These are phyloP conservation scores for Enteromius thamalakanensis DNA, from an alignment of 2,797 vertebrate genomes.

Conservation along the genomic window DNA sequence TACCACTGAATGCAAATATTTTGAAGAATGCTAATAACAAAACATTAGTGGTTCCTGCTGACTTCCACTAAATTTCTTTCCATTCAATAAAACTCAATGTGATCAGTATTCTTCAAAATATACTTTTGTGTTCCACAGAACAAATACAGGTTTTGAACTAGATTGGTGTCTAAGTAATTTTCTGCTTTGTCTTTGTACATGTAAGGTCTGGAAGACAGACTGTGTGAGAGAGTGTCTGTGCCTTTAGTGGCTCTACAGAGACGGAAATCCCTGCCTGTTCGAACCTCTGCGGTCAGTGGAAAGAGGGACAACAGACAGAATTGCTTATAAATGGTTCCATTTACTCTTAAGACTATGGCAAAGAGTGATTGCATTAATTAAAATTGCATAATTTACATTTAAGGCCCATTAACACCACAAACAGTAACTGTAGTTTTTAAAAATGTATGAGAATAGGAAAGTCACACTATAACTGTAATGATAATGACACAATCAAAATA, in stretches of 20 bases:
- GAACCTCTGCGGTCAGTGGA: conserved; percentile 50
- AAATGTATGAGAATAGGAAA: neutral
- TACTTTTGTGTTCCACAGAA: neutral
- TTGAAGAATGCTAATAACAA: neutral
- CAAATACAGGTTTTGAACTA: neutral
- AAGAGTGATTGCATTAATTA: neutral
- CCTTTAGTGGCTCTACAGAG: conserved; percentile 56
- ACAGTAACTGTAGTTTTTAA: neutral
- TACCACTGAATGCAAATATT: neutral
- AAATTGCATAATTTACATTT: neutral
- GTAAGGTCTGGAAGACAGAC: conserved; percentile 52
- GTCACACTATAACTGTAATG: neutral
- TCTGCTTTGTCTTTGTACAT: conserved; percentile 5
- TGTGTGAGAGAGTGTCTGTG: conserved; percentile 51
- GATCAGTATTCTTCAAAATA: neutral
- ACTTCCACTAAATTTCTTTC: neutral
- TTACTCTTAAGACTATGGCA: neutral
- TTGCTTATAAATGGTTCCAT: neutral
- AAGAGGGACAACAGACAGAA: neutral
- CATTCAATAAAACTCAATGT: neutral
- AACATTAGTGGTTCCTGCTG: neutral
- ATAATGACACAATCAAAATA: neutral
- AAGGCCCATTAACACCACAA: neutral
- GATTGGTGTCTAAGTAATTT: neutral
- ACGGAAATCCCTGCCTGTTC: conserved; percentile 59